Conservation (phyloP, 2,888 invertebrate genomes). For the Galerucella nymphaeae region DNA sequence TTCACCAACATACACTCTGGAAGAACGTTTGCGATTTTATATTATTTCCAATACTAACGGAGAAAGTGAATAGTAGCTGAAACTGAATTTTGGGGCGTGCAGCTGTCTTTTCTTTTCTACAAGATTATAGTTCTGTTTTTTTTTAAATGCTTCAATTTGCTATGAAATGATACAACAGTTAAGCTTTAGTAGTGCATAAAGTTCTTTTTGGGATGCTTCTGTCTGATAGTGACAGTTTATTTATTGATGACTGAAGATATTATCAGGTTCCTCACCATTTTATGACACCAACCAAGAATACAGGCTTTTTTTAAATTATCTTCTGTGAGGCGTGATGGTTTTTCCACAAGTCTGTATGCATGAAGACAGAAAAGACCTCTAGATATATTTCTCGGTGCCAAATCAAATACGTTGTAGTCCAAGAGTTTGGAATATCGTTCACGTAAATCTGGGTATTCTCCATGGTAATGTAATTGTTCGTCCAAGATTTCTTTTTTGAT, state of each 20-base stretch:
- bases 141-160: too few relatives aligned
- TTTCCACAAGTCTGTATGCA: constrained; percentile 16
- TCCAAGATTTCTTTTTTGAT: not conserved
- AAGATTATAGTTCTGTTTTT: too few relatives aligned
- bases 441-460: not conserved
- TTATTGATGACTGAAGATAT: too few relatives aligned
- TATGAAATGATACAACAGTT: too few relatives aligned
- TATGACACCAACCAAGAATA: constrained; percentile 20
- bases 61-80: too few relatives aligned
- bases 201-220: too few relatives aligned
- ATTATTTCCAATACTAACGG: too few relatives aligned
- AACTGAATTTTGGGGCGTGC: too few relatives aligned
- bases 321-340: constrained; percentile 4
- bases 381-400: not conserved
- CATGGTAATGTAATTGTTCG: constrained; percentile 9
- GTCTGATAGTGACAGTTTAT: too few relatives aligned
- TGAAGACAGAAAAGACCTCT: not conserved
- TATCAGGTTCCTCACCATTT: not conserved
- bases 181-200: too few relatives aligned
- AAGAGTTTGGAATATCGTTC: constrained; percentile 7
- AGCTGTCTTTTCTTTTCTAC: too few relatives aligned
- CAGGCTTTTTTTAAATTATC: constrained; percentile 12
- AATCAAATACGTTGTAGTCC: not conserved
- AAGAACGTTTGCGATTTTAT: too few relatives aligned
- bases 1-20: not conserved